phyloP scores from a whole-genome alignment of 2,888 invertebrate species.

The Pristionchus maxplancki region DNA sequence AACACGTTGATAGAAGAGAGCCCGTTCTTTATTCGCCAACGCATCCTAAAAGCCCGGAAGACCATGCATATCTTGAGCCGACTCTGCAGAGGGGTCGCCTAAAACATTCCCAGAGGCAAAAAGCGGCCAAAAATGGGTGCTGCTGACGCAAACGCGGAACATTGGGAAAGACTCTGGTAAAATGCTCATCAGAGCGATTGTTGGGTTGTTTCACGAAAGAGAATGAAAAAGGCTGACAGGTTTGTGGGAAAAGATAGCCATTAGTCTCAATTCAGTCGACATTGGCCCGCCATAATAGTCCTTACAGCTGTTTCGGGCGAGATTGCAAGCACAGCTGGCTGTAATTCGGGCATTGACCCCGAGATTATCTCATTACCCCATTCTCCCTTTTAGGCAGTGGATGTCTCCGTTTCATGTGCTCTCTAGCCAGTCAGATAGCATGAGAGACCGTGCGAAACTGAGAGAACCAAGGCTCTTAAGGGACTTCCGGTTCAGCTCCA shows the following conservation, averaged over 20 bases:
- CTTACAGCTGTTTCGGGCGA: neutral
- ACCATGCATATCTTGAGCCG: neutral
- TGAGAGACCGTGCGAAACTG: neutral
- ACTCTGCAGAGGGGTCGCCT: conserved; percentile 2
- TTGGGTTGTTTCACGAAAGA: no score
- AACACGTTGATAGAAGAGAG: neutral
- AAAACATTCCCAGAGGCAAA: no score
- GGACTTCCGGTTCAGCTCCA: conserved; percentile 7
- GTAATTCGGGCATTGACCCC: neutral
- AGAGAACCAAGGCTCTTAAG: neutral
- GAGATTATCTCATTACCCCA: conserved; percentile 19
- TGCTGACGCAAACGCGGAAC: neutral
- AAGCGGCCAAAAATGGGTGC: neutral
- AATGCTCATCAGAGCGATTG: no score
- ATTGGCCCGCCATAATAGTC: neutral
- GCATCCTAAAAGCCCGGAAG: neutral
- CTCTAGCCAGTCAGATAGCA: neutral
- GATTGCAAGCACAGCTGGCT: neutral
- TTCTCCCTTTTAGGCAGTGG: neutral
- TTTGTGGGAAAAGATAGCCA: no score
- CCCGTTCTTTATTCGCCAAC: neutral
- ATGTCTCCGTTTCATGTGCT: neutral
- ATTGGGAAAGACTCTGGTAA: neutral
- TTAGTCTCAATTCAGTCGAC: no score
- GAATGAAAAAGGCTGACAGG: no score